Percentiles rank a stretch among this genome's conserved stretches.
Conservation (phyloP, 2,797 vertebrate genomes). For the Notamacropus eugenii region DNA sequence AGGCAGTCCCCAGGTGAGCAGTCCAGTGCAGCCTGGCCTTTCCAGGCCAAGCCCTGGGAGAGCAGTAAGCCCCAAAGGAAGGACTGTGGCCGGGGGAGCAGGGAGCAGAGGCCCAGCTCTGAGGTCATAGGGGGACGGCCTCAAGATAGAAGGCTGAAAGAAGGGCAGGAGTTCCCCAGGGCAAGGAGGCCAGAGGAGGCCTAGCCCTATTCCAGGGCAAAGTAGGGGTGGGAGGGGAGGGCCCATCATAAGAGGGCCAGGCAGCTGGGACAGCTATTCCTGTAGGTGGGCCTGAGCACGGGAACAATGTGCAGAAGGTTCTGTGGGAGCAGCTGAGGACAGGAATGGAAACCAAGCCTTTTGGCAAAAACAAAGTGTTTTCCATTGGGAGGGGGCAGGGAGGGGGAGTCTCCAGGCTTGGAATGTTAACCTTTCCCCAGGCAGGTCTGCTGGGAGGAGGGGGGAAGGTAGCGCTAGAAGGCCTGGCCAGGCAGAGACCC, state of each 20-base stretch:
- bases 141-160: not conserved
- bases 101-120: not conserved
- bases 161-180: not conserved
- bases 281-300: constrained; percentile 86
- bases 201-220: not conserved
- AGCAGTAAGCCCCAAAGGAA: constrained; percentile 44
- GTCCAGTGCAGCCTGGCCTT: not conserved
- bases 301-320: constrained; percentile 82
- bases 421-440: constrained; percentile 78
- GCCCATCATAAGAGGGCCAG: constrained; percentile 59
- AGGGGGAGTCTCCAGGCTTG: constrained; percentile 44
- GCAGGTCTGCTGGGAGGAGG: constrained; percentile 29
- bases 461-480: constrained; percentile 20
- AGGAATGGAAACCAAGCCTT: constrained; percentile 77
- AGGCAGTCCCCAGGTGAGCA: not conserved
- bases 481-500: not conserved
- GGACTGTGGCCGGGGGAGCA: constrained; percentile 39
- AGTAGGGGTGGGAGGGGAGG: not conserved
- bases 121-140: not conserved
- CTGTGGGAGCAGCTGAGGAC: constrained; percentile 79
- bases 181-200: not conserved
- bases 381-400: constrained; percentile 45
- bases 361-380: constrained; percentile 80
- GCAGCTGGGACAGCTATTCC: constrained; percentile 81
- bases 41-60: constrained; percentile 23